Conservation (phyloP, 2,888 invertebrate species). For the Lamproptera curius region DNA sequence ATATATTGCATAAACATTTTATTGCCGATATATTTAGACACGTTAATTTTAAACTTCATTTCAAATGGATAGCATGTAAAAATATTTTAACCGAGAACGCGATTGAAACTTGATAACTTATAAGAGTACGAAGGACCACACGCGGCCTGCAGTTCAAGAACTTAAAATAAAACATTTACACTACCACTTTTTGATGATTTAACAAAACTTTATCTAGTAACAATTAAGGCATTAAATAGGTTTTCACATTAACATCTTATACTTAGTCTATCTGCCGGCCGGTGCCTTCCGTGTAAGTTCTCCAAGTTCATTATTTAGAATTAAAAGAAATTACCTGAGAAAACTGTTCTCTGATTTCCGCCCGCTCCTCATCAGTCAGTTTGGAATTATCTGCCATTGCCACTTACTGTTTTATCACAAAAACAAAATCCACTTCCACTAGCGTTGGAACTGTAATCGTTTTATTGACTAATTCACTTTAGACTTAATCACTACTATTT, state of each 20-base stretch:
- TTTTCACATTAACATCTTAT: too few species aligned
- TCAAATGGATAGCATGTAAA: too few species aligned
- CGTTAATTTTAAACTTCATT: too few species aligned
- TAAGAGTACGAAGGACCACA: slow-evolving; percentile 36
- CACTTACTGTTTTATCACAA: slow-evolving; percentile 53
- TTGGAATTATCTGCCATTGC: slow-evolving; percentile 75
- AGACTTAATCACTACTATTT: slow-evolving; percentile 43
- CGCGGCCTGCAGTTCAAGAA: too few species aligned
- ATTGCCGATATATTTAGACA: too few species aligned
- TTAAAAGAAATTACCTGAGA: slow-evolving; percentile 78
- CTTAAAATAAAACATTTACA: too few species aligned
- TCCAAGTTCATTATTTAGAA: background rate
- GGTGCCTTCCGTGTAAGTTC: background rate
- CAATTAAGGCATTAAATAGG: too few species aligned
- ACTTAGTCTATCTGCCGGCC: background rate
- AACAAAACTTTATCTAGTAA: too few species aligned
- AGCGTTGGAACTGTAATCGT: slow-evolving; percentile 22
- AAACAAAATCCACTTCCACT: slow-evolving; percentile 56
- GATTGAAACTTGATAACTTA: background rate
- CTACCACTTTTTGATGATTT: too few species aligned
- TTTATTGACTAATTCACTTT: slow-evolving; percentile 38
- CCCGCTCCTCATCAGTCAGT: slow-evolving; percentile 83
- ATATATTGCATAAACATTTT: too few species aligned
- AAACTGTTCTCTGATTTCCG: slow-evolving; percentile 88
- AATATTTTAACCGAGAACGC: too few species aligned